Evolutionary conservation across 2,113 vertebrate species (phyloP).

Genomic region (Gallinago undulata): DNA sequence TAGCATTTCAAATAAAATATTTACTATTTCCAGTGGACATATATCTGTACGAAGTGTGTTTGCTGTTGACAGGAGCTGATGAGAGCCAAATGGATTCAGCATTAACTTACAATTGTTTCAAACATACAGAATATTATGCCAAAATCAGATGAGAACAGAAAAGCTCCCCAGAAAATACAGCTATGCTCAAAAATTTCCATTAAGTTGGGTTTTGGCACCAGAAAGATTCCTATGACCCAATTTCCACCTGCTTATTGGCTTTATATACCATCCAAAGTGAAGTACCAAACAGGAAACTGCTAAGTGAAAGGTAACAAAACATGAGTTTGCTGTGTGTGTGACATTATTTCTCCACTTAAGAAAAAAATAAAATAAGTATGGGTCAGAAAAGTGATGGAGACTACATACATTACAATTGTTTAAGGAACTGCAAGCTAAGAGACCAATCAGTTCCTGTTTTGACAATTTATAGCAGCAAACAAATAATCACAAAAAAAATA

Average conservation of each 20-base stretch:
- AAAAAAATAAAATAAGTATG: not conserved
- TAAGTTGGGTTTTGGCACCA: constrained; percentile 24
- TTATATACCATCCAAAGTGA: constrained; percentile 1
- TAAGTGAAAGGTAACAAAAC: constrained; percentile 4
- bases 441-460: not conserved
- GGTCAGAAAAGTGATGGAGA: not conserved
- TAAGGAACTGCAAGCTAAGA: not conserved
- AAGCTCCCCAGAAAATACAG: constrained; percentile 33
- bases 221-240: constrained; percentile 44
- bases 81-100: not conserved
- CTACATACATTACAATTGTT: not conserved
- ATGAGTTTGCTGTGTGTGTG: not conserved
- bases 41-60: not conserved
- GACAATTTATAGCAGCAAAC: not conserved
- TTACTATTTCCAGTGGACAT: not conserved
- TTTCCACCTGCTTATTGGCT: constrained; percentile 46
- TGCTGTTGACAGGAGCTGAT: not conserved
- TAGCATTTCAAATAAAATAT: constrained; percentile 4
- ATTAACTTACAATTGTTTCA: constrained; percentile 36
- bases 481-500: not conserved
- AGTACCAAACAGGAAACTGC: constrained; percentile 3
- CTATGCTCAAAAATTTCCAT: constrained; percentile 33
- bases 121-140: not conserved
- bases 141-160: constrained; percentile 36
- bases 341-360: not conserved